These are phyloP conservation scores for Sturnira hondurensis DNA, from an alignment of 2,113 vertebrate species.

Conservation along the genomic window DNA sequence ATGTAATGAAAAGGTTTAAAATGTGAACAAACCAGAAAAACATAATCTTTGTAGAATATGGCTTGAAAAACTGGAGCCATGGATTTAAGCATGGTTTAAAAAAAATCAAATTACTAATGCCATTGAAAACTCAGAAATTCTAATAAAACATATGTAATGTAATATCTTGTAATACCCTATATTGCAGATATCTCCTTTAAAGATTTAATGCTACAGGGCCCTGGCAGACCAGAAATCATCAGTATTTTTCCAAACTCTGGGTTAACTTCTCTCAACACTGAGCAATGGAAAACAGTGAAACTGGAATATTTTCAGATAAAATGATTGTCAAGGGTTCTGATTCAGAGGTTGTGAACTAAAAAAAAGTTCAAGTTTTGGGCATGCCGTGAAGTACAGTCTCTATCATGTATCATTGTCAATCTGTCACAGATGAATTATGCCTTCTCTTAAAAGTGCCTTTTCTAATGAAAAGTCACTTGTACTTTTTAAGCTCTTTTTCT, in stretches of 20 bases:
- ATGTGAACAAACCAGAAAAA: neutral
- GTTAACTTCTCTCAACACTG: neutral
- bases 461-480: slow-evolving; percentile 22
- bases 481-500: neutral
- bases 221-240: neutral
- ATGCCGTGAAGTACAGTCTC: neutral
- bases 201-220: neutral
- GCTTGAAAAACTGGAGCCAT: slow-evolving; percentile 29
- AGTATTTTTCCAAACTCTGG: neutral
- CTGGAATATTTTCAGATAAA: neutral
- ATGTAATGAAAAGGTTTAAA: neutral
- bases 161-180: neutral
- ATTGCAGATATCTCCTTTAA: neutral
- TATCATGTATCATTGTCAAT: neutral
- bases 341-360: neutral
- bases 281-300: neutral
- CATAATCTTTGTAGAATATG: neutral
- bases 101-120: neutral
- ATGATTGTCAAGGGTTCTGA: neutral
- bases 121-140: slow-evolving; percentile 26
- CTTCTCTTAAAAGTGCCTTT: slow-evolving; percentile 19
- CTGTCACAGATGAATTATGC: slow-evolving; percentile 17
- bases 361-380: neutral
- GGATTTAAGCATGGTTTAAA: neutral
- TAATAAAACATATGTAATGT: neutral